These are phyloP conservation scores for Balanococcus diminutus DNA, from an alignment of 2,888 invertebrate genomes.

Conservation along the genomic window DNA sequence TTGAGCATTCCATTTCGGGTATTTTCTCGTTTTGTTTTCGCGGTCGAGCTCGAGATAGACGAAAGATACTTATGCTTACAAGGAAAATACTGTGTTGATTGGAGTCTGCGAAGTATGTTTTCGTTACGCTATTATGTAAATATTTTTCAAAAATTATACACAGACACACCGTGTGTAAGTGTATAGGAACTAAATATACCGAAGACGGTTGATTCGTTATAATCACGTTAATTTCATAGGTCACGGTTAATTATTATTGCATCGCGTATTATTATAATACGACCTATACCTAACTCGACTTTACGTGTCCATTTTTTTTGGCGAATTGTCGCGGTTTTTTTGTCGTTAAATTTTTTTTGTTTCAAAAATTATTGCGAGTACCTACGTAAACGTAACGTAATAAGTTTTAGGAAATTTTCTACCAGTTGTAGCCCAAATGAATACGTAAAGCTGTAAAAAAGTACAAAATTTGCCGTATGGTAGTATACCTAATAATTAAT, in stretches of 20 bases:
- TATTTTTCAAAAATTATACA: constrained; percentile 28
- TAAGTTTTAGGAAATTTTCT: neutral
- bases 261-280: neutral
- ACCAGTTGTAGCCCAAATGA: neutral
- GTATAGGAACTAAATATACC: neutral
- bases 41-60: neutral
- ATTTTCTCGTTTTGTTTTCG: neutral
- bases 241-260: constrained; percentile 31
- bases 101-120: constrained; percentile 6
- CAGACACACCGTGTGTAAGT: neutral
- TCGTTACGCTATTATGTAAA: constrained; percentile 31
- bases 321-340: neutral
- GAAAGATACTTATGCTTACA: neutral
- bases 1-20: neutral
- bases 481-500: constrained; percentile 17
- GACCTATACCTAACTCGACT: neutral
- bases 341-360: neutral
- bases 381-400: neutral
- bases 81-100: neutral
- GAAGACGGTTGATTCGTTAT: neutral
- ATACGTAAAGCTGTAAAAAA: constrained; percentile 12
- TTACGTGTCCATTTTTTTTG: neutral
- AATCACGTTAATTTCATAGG: constrained; percentile 14
- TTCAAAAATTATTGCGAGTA: neutral
- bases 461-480: neutral